A percentile compares a stretch with the other conserved stretches of the same genome.
Conservation (phyloP, 2,888 invertebrate species). For the Drosophila mercatorum region DNA sequence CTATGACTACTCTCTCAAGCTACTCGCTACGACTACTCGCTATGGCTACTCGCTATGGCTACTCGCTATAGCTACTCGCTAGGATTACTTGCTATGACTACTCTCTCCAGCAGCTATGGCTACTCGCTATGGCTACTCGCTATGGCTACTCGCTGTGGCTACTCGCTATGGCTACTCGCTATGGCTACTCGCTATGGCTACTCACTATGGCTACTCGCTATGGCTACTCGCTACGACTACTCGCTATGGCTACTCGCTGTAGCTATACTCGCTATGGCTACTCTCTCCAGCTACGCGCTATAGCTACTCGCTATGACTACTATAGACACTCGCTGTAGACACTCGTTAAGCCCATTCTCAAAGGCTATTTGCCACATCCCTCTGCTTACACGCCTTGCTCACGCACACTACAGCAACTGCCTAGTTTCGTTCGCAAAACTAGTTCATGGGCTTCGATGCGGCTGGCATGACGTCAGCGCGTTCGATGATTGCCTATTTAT, state of each 20-base stretch:
- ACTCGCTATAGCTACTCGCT: background rate
- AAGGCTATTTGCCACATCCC: no score
- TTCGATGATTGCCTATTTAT: slow-evolving; percentile 5
- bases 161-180: background rate
- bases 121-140: background rate
- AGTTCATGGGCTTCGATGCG: slow-evolving; percentile 1
- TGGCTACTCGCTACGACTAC: background rate
- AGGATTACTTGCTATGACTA: background rate
- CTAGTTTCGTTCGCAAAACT: background rate
- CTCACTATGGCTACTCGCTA: background rate
- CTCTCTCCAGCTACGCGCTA: background rate
- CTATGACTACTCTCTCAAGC: background rate
- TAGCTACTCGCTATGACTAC: background rate
- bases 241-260: background rate
- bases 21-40: background rate
- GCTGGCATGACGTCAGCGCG: background rate
- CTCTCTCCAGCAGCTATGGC: no score
- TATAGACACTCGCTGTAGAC: background rate
- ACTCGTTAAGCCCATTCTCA: background rate
- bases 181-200: background rate
- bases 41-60: background rate
- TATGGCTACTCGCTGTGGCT: background rate
- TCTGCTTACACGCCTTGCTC: background rate
- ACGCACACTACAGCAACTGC: background rate
- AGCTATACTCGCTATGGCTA: no score